Conservation (phyloP, 2,888 invertebrate species). For the Drosophila kuntzei region DNA sequence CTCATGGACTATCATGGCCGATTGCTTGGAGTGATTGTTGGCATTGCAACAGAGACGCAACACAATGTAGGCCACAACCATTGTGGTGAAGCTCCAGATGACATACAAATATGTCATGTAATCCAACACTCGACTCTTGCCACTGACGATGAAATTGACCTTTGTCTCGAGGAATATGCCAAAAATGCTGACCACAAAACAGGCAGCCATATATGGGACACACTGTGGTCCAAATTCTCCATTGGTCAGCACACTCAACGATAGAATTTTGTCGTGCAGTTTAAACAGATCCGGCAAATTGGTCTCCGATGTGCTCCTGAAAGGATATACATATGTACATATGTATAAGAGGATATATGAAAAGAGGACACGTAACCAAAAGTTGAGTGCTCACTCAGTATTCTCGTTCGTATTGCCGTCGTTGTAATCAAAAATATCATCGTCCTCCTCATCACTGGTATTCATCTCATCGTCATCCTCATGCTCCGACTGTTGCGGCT, state of each 20-base stretch:
- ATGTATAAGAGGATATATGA: too few relatives aligned
- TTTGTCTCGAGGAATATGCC: conserved; percentile 85
- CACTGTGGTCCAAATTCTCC: conserved; percentile 83
- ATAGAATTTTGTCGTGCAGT: conserved; percentile 84
- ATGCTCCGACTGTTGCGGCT: conserved; percentile 19
- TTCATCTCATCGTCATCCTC: conserved; percentile 55
- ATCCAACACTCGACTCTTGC: conserved; percentile 77
- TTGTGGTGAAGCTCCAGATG: conserved; percentile 82
- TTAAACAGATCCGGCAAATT: conserved; percentile 84
- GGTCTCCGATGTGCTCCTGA: conserved; percentile 78
- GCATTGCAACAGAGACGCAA: conserved; percentile 83
- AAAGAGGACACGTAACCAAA: not conserved
- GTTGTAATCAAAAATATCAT: conserved; percentile 73
- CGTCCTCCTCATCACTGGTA: conserved; percentile 67
- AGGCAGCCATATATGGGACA: conserved; percentile 83
- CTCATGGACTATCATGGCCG: conserved; percentile 85
- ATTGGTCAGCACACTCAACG: conserved; percentile 82
- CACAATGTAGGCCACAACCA: conserved; percentile 82
- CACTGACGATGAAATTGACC: conserved; percentile 83
- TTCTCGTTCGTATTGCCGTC: conserved; percentile 58
- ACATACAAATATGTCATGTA: conserved; percentile 81
- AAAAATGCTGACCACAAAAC: conserved; percentile 84
- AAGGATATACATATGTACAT: not conserved
- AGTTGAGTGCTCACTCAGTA: conserved; percentile 51
- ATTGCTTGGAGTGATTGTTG: conserved; percentile 83